Conservation (phyloP, 2,113 vertebrate species). For the Microtus richardsoni region DNA sequence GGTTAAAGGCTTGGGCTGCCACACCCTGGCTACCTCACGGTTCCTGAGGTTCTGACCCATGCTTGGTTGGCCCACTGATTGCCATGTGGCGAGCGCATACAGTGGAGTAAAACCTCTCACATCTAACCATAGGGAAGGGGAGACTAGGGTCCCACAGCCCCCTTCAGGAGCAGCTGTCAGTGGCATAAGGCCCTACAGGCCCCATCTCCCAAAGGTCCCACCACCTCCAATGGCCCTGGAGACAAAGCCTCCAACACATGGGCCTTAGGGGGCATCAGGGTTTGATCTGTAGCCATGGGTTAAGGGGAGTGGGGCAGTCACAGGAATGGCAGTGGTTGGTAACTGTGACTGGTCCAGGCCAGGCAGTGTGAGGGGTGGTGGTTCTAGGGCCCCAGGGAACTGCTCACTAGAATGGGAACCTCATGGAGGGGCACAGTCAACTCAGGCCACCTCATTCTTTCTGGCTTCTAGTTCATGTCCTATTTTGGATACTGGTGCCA, state of each 20-base stretch:
- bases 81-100: background rate
- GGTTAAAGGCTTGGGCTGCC: too few species aligned
- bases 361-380: background rate
- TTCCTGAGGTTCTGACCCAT: background rate
- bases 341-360: background rate
- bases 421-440: background rate
- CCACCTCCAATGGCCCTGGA: background rate
- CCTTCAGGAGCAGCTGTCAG: background rate
- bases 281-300: background rate
- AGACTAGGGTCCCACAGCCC: background rate
- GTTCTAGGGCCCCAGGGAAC: background rate
- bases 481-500: background rate
- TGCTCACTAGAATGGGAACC: background rate
- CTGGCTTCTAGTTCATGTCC: background rate
- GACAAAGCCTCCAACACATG: background rate
- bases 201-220: background rate
- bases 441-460: background rate
- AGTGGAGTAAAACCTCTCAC: background rate
- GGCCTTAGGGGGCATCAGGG: background rate
- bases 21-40: too few species aligned
- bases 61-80: background rate
- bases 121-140: background rate
- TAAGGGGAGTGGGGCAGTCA: background rate
- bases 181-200: background rate
- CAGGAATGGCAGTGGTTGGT: background rate